Conservation (phyloP, 2,888 invertebrate species). For the Polydrusus tereticollis region DNA sequence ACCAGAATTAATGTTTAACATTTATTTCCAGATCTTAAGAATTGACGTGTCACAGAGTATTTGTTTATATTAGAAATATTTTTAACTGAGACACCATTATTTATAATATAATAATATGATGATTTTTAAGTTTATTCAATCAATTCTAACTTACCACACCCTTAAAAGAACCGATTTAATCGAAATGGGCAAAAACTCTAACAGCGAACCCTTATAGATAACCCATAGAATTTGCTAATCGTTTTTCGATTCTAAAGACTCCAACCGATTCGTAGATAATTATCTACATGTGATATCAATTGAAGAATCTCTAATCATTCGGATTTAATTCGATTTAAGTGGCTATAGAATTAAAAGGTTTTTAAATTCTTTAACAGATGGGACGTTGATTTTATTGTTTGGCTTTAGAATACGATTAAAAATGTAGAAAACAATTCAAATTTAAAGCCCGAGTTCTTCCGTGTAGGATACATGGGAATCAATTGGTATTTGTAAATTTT, state of each 20-base stretch:
- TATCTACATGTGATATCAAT: conserved; percentile 59
- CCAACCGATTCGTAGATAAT: conserved; percentile 56
- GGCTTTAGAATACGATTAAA: neutral
- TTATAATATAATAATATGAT: no score
- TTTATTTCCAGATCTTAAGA: no score
- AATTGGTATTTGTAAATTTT: no score
- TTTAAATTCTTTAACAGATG: conserved; percentile 9
- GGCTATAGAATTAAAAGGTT: conserved; percentile 12
- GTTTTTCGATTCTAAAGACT: conserved; percentile 48
- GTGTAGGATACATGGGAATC: no score
- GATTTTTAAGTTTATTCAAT: no score
- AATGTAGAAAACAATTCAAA: no score
- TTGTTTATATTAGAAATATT: no score
- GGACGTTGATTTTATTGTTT: neutral
- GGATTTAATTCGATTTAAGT: conserved; percentile 1
- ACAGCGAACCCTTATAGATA: conserved; percentile 33
- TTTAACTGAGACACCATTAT: no score
- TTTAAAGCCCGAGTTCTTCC: no score
- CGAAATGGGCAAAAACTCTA: conserved; percentile 9
- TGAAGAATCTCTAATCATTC: conserved; percentile 45
- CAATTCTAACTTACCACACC: neutral
- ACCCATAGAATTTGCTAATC: conserved; percentile 33
- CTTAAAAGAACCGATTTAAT: neutral
- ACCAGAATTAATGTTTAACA: no score
- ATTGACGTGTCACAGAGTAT: no score